Conservation (phyloP, 1,140 invertebrate species). For the Drosophila funebris region DNA sequence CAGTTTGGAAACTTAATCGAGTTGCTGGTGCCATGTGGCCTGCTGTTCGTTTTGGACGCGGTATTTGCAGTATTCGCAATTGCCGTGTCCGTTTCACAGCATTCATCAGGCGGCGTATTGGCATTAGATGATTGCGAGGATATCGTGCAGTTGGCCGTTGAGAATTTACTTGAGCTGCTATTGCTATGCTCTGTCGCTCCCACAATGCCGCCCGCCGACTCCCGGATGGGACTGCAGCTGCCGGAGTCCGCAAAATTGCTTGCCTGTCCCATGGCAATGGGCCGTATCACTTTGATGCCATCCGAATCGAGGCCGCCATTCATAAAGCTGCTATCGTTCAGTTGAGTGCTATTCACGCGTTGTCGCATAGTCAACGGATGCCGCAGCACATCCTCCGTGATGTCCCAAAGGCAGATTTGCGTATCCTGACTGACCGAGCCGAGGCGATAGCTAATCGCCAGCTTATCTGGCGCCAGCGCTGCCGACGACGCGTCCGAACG, state of each 20-base stretch:
- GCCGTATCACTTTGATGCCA: constrained; percentile 75
- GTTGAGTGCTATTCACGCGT: constrained; percentile 67
- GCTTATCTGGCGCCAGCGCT: constrained; percentile 83
- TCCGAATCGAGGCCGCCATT: constrained; percentile 73
- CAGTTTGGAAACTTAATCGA: constrained; percentile 81
- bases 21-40: constrained; percentile 57
- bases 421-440: constrained; percentile 99
- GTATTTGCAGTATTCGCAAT: constrained; percentile 14
- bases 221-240: constrained; percentile 63
- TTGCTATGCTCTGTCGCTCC: constrained; percentile 70
- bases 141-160: constrained; percentile 83
- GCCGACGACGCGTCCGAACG: constrained; percentile 78
- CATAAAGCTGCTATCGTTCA: constrained; percentile 66
- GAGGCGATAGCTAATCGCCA: constrained; percentile 91
- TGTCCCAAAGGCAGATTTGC: constrained; percentile 98
- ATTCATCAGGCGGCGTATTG: constrained; percentile 72
- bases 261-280: constrained; percentile 68
- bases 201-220: constrained; percentile 35
- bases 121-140: constrained; percentile 80
- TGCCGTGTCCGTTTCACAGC: constrained; percentile 45
- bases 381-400: constrained; percentile 96
- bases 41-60: constrained; percentile 48
- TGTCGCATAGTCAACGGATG: constrained; percentile 85
- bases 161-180: constrained; percentile 83
- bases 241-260: constrained; percentile 58